phyloP scores from a whole-genome alignment of 2,888 invertebrate species.

The Drosophila setosimentum region DNA sequence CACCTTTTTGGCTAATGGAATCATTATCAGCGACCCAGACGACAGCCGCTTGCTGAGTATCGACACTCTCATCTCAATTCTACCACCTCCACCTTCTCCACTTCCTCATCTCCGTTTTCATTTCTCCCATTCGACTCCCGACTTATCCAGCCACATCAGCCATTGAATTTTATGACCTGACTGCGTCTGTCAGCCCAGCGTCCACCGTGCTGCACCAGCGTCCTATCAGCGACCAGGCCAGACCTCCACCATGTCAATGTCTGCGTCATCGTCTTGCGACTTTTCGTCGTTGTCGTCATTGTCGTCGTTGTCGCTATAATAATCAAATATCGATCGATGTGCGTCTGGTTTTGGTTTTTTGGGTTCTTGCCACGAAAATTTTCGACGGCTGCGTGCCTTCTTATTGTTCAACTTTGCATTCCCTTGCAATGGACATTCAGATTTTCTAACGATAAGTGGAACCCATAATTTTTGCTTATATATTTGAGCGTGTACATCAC shows the following conservation, averaged over 20 bases:
- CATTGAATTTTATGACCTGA: slow-evolving; percentile 59
- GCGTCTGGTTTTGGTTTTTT: slow-evolving; percentile 78
- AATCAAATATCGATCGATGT: slow-evolving; percentile 83
- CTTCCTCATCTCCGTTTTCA: background rate
- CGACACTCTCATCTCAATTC: background rate
- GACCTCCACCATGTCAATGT: slow-evolving; percentile 33
- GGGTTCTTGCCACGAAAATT: slow-evolving; percentile 59
- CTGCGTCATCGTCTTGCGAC: slow-evolving; percentile 64
- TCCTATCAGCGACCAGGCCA: slow-evolving; percentile 1
- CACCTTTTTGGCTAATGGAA: slow-evolving; percentile 71
- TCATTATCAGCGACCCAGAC: slow-evolving; percentile 64
- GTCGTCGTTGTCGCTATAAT: slow-evolving; percentile 64
- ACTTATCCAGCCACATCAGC: slow-evolving; percentile 8
- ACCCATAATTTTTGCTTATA: background rate
- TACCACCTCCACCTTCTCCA: background rate
- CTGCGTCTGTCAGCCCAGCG: slow-evolving; percentile 44
- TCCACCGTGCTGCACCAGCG: slow-evolving; percentile 25
- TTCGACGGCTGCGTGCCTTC: slow-evolving; percentile 33
- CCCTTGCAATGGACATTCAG: background rate
- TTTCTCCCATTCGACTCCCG: background rate
- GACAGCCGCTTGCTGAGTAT: slow-evolving; percentile 21
- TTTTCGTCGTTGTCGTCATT: slow-evolving; percentile 38
- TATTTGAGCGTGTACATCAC: background rate
- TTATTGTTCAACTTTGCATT: slow-evolving; percentile 12
- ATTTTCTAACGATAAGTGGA: background rate